A percentile compares a stretch with the other conserved stretches of the same genome.
phyloP scores from a whole-genome alignment of 2,888 invertebrate genomes.

The Aelia acuminata region DNA sequence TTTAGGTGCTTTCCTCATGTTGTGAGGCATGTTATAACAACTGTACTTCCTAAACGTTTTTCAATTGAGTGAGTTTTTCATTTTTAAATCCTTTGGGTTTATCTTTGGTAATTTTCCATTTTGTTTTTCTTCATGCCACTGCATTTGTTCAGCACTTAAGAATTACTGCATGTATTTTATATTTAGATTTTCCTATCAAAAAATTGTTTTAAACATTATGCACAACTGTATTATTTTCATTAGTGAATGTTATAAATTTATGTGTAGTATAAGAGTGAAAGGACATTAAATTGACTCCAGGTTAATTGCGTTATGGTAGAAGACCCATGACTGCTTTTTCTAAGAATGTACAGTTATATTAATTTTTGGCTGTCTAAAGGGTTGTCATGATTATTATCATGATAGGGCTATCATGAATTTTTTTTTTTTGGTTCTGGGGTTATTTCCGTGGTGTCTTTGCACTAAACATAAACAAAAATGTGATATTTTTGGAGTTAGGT shows the following conservation, averaged over 20 bases:
- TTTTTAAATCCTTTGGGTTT: slow-evolving; percentile 2
- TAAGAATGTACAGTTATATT: background rate
- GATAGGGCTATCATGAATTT: background rate
- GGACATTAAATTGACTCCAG: background rate
- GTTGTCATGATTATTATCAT: background rate
- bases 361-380: background rate
- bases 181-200: background rate
- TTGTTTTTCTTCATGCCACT: background rate
- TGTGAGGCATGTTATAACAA: slow-evolving; percentile 65
- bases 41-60: slow-evolving; percentile 65
- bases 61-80: slow-evolving; percentile 64
- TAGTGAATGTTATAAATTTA: background rate
- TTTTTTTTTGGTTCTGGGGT: too few species aligned
- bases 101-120: background rate
- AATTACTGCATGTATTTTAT: slow-evolving; percentile 29
- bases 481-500: too few species aligned
- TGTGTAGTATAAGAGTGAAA: background rate
- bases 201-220: background rate
- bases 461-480: too few species aligned
- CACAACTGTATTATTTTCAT: background rate
- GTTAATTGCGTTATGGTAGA: background rate
- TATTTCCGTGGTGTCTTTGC: too few species aligned
- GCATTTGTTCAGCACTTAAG: background rate
- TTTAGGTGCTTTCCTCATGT: slow-evolving; percentile 64
- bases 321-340: background rate